phyloP scores from a whole-genome alignment of 2,888 invertebrate genomes.

The Drosophila mercatorum region DNA sequence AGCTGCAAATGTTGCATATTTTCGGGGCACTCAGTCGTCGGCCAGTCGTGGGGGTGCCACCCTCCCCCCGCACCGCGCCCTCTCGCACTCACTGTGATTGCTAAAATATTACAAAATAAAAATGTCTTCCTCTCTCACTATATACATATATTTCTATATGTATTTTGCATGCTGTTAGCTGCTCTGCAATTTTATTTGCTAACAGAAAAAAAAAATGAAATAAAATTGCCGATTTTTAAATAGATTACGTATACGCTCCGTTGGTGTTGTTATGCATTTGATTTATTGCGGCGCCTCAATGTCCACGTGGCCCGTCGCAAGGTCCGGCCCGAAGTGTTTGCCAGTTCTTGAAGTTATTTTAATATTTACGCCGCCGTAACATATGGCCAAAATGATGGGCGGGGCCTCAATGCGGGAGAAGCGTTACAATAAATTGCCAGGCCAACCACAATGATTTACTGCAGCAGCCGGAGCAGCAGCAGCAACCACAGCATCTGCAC shows the following conservation, averaged over 20 bases:
- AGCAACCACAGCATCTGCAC: slow-evolving; percentile 14
- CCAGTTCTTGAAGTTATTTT: slow-evolving; percentile 76
- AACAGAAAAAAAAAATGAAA: neutral
- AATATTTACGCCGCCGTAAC: slow-evolving; percentile 75
- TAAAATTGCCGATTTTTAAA: slow-evolving; percentile 63
- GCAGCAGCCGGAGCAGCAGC: slow-evolving; percentile 44
- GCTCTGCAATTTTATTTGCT: slow-evolving; percentile 33
- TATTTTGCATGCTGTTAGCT: slow-evolving; percentile 36
- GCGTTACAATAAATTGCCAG: slow-evolving; percentile 70
- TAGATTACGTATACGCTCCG: slow-evolving; percentile 70
- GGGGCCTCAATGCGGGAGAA: slow-evolving; percentile 12
- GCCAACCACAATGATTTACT: slow-evolving; percentile 76
- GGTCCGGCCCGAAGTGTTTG: slow-evolving; percentile 58
- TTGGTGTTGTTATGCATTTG: slow-evolving; percentile 45
- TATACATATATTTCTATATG: neutral
- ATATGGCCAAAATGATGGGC: slow-evolving; percentile 56
- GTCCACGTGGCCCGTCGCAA: slow-evolving; percentile 45
- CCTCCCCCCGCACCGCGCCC: neutral
- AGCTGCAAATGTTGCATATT: slow-evolving; percentile 80
- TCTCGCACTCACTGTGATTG: slow-evolving; percentile 49
- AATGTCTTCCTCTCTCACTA: neutral
- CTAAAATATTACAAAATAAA: slow-evolving; percentile 40
- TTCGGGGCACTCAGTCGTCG: slow-evolving; percentile 39
- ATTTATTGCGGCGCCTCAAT: slow-evolving; percentile 72
- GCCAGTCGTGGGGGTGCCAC: slow-evolving; percentile 30